A percentile compares a stretch with the other conserved stretches of the same genome.
Evolutionary conservation across 1,140 invertebrate genomes (phyloP).

Genomic region (Drosophila varians): DNA sequence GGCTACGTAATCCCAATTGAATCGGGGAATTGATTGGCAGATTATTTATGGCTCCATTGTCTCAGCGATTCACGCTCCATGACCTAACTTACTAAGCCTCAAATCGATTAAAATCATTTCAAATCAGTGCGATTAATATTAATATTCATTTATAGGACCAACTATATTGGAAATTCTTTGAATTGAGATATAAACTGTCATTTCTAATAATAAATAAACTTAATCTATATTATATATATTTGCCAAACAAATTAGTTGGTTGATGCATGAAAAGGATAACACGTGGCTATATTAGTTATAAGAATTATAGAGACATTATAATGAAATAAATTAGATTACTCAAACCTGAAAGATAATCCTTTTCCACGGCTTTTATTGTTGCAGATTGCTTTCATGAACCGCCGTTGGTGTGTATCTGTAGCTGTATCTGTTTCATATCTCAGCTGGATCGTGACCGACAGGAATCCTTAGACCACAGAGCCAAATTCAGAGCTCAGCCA

Average conservation of each 20-base stretch:
- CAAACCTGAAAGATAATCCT: neutral
- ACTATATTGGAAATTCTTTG: neutral
- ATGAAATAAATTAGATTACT: neutral
- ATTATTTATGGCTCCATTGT: constrained; percentile 67
- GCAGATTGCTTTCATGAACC: constrained; percentile 23
- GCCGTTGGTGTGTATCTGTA: constrained; percentile 8
- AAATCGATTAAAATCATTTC: constrained; percentile 7
- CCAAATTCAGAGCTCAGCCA: constrained; percentile 22
- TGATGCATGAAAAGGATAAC: too few relatives aligned
- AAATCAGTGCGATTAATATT: neutral
- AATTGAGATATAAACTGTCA: neutral
- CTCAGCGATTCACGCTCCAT: constrained; percentile 48
- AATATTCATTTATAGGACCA: neutral
- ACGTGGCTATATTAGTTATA: too few relatives aligned
- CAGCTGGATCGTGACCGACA: constrained; percentile 30
- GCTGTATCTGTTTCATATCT: constrained; percentile 15
- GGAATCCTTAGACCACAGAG: constrained; percentile 25
- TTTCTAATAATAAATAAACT: too few relatives aligned
- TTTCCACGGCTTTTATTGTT: constrained; percentile 1
- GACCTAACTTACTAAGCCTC: constrained; percentile 63
- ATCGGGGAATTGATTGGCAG: constrained; percentile 34
- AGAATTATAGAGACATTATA: neutral
- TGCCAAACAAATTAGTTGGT: too few relatives aligned
- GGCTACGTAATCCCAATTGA: constrained; percentile 36
- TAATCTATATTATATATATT: too few relatives aligned